Base-by-base conservation (phyloP, 2,888 invertebrate genomes). In the Drosophila longiperda region DNA sequence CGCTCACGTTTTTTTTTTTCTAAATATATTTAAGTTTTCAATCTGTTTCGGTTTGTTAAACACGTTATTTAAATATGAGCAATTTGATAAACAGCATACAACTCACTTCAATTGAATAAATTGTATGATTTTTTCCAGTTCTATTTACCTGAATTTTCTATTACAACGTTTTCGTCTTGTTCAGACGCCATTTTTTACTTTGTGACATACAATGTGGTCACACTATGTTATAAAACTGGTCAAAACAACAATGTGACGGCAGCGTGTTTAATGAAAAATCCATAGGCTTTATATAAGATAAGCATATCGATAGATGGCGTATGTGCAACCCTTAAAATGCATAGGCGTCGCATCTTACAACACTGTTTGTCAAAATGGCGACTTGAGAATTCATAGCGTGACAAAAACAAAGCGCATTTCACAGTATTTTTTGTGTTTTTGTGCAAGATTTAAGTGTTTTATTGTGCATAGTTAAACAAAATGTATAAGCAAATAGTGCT, bases 171-270 rank as follows among this genome's bases (percentile, higher is more conserved):
- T 83, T 92, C 92, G 83, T 92, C 92, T 80, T 92, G 91, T 75
- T 89, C 83, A 78, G 93, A 93, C 92, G 93, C 93, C 93, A 93
- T 93, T 83, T 93, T 92, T 88, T 84, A 69, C 69, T 50, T 78
- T 64, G 78, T 79, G 78, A 63, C 61, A 60, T n/a, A 23, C 23
- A 58, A 48, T 70, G 66, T 50, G 63, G 80, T 55, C 69, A 75
- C 80, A 81, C 65, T 80, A 8, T 55, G 48, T 55, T 52, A 64
- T 34, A 68, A 78, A 66, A 75, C 57, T 66, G 26, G 34, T 62
- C 45, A 75, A 53, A 77, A 70, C 65, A 65, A 55, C 32, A 61
- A 65, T 67, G 65, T 62, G 77, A 53, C 69, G 60, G 63, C 53
- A 40, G 11, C 11, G 0, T 2, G 7, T 23, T 65, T 42, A 2